phyloP scores from a whole-genome alignment of 2,888 invertebrate genomes.

The Drosophila merina region DNA sequence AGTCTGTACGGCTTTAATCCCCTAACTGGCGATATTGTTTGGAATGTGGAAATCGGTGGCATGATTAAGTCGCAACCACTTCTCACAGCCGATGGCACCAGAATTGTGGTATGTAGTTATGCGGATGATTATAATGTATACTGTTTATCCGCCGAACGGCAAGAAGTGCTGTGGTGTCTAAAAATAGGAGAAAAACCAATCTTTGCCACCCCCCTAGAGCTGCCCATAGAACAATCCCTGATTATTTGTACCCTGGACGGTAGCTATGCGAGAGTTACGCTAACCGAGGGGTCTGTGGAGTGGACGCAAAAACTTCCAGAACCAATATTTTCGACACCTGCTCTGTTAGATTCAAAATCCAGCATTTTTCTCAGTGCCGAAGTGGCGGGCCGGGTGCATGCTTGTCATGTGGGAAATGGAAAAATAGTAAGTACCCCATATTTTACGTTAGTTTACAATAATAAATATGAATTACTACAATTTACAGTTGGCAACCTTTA shows the following conservation, averaged over 20 bases:
- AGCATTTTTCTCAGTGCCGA: slow-evolving; percentile 78
- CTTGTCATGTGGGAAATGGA: slow-evolving; percentile 65
- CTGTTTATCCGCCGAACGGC: slow-evolving; percentile 71
- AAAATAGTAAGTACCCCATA: slow-evolving; percentile 57
- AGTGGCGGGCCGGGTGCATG: slow-evolving; percentile 85
- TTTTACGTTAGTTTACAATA: not conserved
- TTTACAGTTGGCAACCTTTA: slow-evolving; percentile 87
- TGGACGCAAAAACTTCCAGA: slow-evolving; percentile 85
- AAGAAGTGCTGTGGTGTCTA: slow-evolving; percentile 62
- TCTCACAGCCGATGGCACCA: slow-evolving; percentile 86
- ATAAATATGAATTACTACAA: not conserved
- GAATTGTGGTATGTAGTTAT: slow-evolving; percentile 85
- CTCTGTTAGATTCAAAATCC: slow-evolving; percentile 52
- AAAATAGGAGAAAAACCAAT: slow-evolving; percentile 85
- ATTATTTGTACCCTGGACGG: slow-evolving; percentile 86
- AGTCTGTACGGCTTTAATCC: slow-evolving; percentile 88
- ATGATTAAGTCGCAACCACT: slow-evolving; percentile 85
- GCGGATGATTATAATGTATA: slow-evolving; percentile 82
- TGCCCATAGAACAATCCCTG: slow-evolving; percentile 76
- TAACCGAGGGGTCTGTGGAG: slow-evolving; percentile 83
- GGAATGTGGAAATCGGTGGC: slow-evolving; percentile 85
- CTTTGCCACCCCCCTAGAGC: slow-evolving; percentile 84
- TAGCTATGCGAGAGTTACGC: slow-evolving; percentile 84
- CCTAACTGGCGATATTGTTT: slow-evolving; percentile 85
- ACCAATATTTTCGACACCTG: slow-evolving; percentile 87